These are phyloP conservation scores for human DNA, from an alignment of 2,113 vertebrate species.

Conservation along the genomic window GRCh38 chr21:30797501-30798000, in stretches of 20 bases:
- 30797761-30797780: not conserved
- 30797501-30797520: too few relatives aligned
- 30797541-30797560: too few relatives aligned
- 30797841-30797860: not conserved
- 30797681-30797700: not conserved
- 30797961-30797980: not conserved
- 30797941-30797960: not conserved
- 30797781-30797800: not conserved
- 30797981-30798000: accelerated
- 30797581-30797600: not conserved
- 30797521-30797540: not conserved
- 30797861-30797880: not conserved
- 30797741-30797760: not conserved
- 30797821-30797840: not conserved
- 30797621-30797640: not conserved
- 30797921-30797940: not conserved
- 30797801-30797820: not conserved
- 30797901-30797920: not conserved
- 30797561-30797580: not conserved
- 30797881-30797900: not conserved
- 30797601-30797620: not conserved
- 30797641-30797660: not conserved
- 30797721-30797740: not conserved
- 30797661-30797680: not conserved
- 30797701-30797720: not conserved